Evolutionary conservation across 2,888 invertebrate genomes (phyloP).

Genomic region (Cheilosia vernalis): DNA sequence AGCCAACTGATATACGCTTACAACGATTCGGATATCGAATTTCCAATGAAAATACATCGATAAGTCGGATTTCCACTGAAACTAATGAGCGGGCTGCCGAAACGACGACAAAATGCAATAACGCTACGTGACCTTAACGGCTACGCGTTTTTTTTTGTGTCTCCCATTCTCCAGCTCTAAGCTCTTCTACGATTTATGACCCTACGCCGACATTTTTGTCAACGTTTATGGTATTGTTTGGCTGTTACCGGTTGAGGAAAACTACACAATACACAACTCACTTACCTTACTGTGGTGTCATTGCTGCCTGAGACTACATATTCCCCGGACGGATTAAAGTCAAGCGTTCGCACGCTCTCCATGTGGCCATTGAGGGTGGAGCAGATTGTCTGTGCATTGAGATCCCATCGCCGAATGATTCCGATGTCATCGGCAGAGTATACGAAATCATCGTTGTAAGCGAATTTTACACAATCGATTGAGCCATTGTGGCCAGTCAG

Average conservation of each 20-base stretch:
- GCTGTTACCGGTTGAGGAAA: slow-evolving; percentile 36
- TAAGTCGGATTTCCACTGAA: slow-evolving; percentile 55
- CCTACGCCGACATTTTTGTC: slow-evolving; percentile 41
- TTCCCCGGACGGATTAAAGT: slow-evolving; percentile 98
- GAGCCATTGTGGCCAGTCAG: slow-evolving; percentile 96
- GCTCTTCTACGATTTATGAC: slow-evolving; percentile 56
- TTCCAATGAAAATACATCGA: slow-evolving; percentile 64
- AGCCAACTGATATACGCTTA: slow-evolving; percentile 31
- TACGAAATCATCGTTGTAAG: slow-evolving; percentile 96
- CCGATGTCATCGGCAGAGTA: slow-evolving; percentile 97
- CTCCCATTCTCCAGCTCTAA: slow-evolving; percentile 32
- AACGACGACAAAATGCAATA: slow-evolving; percentile 44
- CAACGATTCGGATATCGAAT: slow-evolving; percentile 68
- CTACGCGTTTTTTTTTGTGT: slow-evolving; percentile 61
- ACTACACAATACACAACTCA: slow-evolving; percentile 39
- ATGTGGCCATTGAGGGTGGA: slow-evolving; percentile 85
- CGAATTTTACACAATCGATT: slow-evolving; percentile 97
- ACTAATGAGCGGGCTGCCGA: slow-evolving; percentile 35
- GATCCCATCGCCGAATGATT: slow-evolving; percentile 97
- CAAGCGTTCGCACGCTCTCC: slow-evolving; percentile 95
- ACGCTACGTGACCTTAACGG: slow-evolving; percentile 69
- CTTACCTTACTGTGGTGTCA: slow-evolving; percentile 88
- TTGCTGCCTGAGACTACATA: slow-evolving; percentile 96
- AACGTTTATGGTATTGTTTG: slow-evolving; percentile 48
- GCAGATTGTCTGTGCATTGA: slow-evolving; percentile 88